These are phyloP conservation scores for Acanthisitta chloris DNA, from an alignment of 2,113 vertebrate genomes.

Conservation along the genomic window DNA sequence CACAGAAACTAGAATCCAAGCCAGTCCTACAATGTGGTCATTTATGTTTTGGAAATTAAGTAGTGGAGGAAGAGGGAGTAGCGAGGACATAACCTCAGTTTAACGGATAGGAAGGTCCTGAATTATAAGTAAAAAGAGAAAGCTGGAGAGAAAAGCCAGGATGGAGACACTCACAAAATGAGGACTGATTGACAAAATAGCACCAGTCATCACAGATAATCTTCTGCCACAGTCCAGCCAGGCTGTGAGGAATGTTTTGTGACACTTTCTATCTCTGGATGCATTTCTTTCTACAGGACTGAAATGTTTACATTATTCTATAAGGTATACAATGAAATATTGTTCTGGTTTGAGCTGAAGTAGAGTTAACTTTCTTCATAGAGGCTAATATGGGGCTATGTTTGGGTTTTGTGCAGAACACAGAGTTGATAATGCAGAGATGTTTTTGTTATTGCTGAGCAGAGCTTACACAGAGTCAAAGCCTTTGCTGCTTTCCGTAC, in stretches of 20 bases:
- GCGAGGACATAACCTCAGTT: rapidly evolving
- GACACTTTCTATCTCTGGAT: neutral
- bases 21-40: neutral
- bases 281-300: neutral
- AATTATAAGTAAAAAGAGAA: neutral
- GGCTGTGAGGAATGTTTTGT: neutral
- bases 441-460: too few relatives aligned
- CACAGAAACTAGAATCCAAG: neutral
- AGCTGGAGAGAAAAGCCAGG: neutral
- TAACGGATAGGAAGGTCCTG: neutral
- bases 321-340: neutral
- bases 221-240: neutral
- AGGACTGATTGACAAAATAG: neutral
- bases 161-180: neutral
- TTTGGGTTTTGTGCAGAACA: too few relatives aligned
- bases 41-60: neutral
- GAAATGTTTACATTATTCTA: neutral
- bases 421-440: too few relatives aligned
- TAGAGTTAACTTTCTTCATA: too few relatives aligned
- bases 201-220: neutral
- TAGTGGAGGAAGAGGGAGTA: neutral
- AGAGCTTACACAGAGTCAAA: too few relatives aligned
- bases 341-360: too few relatives aligned
- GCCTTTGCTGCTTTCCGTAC: too few relatives aligned
- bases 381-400: too few relatives aligned